A percentile compares a stretch with the other conserved stretches of the same genome.
Conservation (phyloP, 1,140 invertebrate genomes). For the Pogonognathellus flavescens region DNA sequence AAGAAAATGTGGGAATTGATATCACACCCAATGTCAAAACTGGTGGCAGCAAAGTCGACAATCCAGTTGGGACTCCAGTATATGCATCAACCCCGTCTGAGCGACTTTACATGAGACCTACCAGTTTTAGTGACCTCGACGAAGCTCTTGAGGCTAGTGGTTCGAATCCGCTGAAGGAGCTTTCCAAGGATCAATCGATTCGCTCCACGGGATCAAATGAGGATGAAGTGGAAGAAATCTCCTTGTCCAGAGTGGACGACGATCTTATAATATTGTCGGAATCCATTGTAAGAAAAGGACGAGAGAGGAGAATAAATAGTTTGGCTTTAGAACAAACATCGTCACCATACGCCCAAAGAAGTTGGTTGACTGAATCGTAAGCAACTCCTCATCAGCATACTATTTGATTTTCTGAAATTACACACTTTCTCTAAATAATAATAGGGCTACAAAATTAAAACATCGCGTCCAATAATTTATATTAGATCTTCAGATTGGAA, state of each 20-base stretch:
- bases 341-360: slow-evolving; percentile 34
- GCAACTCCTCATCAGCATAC: not conserved
- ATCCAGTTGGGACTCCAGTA: not conserved
- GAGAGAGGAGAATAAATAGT: slow-evolving; percentile 39
- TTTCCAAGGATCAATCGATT: not conserved
- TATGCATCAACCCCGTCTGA: not conserved
- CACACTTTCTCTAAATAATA: too few species aligned
- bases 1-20: not conserved
- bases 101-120: not conserved
- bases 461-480: too few species aligned
- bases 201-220: not conserved
- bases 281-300: slow-evolving; percentile 5
- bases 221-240: not conserved
- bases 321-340: slow-evolving; percentile 50
- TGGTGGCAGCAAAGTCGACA: not conserved
- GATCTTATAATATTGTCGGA: slow-evolving; percentile 3
- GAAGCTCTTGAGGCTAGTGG: not conserved
- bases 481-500: slow-evolving; percentile 14
- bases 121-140: not conserved
- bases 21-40: not conserved
- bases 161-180: too few species aligned
- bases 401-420: not conserved
- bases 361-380: slow-evolving; percentile 25
- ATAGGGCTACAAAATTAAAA: too few species aligned
- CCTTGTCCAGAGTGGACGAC: not conserved